Evolutionary conservation across 2,113 vertebrate genomes (phyloP), one percentile per base, ranked within the genome.

Genomic region (Leucoraja erinaceus): DNA sequence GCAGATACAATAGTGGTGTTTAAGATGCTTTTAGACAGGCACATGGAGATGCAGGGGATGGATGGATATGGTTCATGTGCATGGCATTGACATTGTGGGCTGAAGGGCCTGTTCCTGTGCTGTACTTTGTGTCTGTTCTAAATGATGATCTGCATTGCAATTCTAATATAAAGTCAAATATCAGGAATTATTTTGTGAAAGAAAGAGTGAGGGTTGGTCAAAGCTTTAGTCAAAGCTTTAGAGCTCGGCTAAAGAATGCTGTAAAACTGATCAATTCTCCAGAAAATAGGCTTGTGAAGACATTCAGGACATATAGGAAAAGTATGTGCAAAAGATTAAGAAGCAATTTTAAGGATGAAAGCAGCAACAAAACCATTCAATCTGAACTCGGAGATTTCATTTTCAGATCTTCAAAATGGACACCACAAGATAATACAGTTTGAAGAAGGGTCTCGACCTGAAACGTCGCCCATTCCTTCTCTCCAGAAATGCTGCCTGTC

Each of bases 401-500:
- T 91, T 47, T 91, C 72, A 47, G 20, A 74, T 54, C 72, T 91
- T 54, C 68, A 54, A 91, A 72, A 72, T 72, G 22, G 68, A 91
- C 72, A 22, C 5, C 47, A 54, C 33, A 31, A 47, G 83, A 63
- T 86, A 28, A 63, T 61, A 20, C 33, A 63, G 38, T 47, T 3
- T 47, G 38, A 47, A 47, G 38, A 47, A 47, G 38, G 38, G 38
- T 47, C 38, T 47, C 38, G 38, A 47, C 38, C 38, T 47, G 38
- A 47, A 47, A 47, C 38, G 3, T 47, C 38, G 3, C 38, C 38
- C 38, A 47, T 47, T 47, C 38, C 38, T 47, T 47, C 38, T 47
- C 38, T 16, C 70, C 70, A 20, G 18, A 72, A 20, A 72, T 47
- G 18, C 72, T 91, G 33, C 68, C 72, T 38, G 1, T 12, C 66